Conservation (phyloP, 1,140 invertebrate species). For the Aphelenchoides avenae region DNA sequence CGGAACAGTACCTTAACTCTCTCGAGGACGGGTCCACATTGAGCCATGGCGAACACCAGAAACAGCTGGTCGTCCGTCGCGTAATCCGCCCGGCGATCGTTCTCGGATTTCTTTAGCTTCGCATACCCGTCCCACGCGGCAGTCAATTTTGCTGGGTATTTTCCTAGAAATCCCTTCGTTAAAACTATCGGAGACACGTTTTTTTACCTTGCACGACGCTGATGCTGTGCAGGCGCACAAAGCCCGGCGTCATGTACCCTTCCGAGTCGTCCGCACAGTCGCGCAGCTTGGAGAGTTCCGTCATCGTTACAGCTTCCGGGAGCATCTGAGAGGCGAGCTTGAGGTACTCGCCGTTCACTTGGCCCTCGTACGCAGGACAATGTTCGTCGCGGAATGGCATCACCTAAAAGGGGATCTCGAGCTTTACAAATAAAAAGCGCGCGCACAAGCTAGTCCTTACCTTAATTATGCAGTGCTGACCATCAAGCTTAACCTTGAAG, state of each 20-base stretch:
- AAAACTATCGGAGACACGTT: slow-evolving; percentile 80
- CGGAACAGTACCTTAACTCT: slow-evolving; percentile 64
- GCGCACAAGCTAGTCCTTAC: not conserved
- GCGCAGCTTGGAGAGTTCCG: too few relatives aligned
- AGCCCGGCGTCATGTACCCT: too few relatives aligned
- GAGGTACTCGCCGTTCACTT: not conserved
- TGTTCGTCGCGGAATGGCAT: not conserved
- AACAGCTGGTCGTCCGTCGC: slow-evolving; percentile 60
- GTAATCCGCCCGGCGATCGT: slow-evolving; percentile 28
- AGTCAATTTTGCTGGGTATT: slow-evolving; percentile 58
- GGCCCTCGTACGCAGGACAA: not conserved
- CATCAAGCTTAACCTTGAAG: slow-evolving; percentile 2
- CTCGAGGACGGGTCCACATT: slow-evolving; percentile 76
- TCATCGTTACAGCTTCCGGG: too few relatives aligned
- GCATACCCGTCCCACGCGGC: slow-evolving; percentile 57
- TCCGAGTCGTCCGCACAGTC: too few relatives aligned
- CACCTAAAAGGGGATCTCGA: not conserved
- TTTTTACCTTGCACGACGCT: slow-evolving; percentile 77
- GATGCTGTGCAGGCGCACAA: slow-evolving; percentile 74
- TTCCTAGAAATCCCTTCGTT: slow-evolving; percentile 71
- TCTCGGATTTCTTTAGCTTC: slow-evolving; percentile 35
- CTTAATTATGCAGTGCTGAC: slow-evolving; percentile 4
- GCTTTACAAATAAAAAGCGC: not conserved
- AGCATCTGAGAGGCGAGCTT: too few relatives aligned
- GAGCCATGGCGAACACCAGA: slow-evolving; percentile 74